Base-by-base conservation (phyloP, 1,140 invertebrate species). In the Elymnias hypermnestra region DNA sequence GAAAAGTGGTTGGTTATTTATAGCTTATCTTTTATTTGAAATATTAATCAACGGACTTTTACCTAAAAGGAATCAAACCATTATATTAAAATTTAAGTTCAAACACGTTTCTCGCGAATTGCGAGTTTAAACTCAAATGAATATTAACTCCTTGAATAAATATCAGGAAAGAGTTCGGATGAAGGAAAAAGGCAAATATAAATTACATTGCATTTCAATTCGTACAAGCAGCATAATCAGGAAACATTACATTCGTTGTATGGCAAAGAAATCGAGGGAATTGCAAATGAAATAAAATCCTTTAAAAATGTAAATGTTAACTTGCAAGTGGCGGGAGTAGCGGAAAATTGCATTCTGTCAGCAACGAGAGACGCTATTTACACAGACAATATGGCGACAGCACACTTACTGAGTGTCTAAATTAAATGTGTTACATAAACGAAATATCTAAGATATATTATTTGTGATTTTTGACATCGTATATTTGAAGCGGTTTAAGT, bases 301-400 rank as follows among this genome's bases (percentile, higher is more conserved):
- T 56, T 43, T 36, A 53, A 60, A 53, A 53, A 35, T 61, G 51
- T 57, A 57, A 57, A 61, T 53, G 36, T 49, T 49, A 53, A 53
- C 35, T 39, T 52, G 44, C 45, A 55, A 47, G 33, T 35, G 40
- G 25, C 23, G 23, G 25, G 50, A 48, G 50, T 47, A 28, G 39
- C 39, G 40, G 48, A 42, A 54, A 56, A 62, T 61, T 50, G 58
- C 44, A 55, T 60, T 48, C 19, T 48, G 28, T 48, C 25, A 52
- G 28, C 42, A 33, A 37, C 22, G 46, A 40, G 41, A 38, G 21
- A 35, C 14, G 17, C 6, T 35, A 35, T 35, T 35, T 35, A 35
- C 31, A 18, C 17, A 35, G 31, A 18, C 14, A 35, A 35, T 35
- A 35, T 18, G 17, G 14, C 17, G 31, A 18, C 31, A 18, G 31